Evolutionary conservation across 1,140 invertebrate species (phyloP).

Genomic region (Brachystomella parvula): DNA sequence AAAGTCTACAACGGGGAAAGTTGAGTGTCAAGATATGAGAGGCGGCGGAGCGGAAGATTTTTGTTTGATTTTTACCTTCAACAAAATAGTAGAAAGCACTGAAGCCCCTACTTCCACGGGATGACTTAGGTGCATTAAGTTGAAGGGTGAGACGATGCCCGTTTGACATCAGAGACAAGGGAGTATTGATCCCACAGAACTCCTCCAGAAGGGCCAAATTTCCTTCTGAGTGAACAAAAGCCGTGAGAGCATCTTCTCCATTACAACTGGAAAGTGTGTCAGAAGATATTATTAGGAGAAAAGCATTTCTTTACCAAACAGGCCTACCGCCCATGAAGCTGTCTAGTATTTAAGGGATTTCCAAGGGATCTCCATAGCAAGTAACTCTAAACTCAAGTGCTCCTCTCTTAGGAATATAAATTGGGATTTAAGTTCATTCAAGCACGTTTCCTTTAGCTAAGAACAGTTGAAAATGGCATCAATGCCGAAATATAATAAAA

Average conservation of each 20-base stretch:
- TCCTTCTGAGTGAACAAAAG: constrained; percentile 68
- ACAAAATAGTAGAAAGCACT: constrained; percentile 77
- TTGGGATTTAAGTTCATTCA: no score
- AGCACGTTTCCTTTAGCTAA: no score
- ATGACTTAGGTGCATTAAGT: constrained; percentile 63
- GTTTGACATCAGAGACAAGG: constrained; percentile 80
- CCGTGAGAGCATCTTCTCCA: constrained; percentile 63
- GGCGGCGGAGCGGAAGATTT: neutral
- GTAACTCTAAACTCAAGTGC: no score
- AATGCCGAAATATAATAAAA: no score
- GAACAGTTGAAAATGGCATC: no score
- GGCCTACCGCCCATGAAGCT: no score
- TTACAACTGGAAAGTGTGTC: constrained; percentile 55
- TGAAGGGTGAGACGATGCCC: constrained; percentile 71
- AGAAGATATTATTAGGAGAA: neutral
- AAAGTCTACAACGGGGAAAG: constrained; percentile 42
- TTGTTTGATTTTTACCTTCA: constrained; percentile 56
- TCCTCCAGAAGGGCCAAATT: constrained; percentile 64
- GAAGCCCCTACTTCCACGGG: constrained; percentile 69
- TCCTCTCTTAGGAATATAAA: no score
- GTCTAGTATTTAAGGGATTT: no score
- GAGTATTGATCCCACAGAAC: constrained; percentile 68
- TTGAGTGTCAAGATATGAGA: constrained; percentile 5
- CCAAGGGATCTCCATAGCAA: no score
- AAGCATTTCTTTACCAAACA: no score